These are phyloP conservation scores for Pachyramphus minor DNA, from an alignment of 2,113 vertebrate species.

Conservation along the genomic window DNA sequence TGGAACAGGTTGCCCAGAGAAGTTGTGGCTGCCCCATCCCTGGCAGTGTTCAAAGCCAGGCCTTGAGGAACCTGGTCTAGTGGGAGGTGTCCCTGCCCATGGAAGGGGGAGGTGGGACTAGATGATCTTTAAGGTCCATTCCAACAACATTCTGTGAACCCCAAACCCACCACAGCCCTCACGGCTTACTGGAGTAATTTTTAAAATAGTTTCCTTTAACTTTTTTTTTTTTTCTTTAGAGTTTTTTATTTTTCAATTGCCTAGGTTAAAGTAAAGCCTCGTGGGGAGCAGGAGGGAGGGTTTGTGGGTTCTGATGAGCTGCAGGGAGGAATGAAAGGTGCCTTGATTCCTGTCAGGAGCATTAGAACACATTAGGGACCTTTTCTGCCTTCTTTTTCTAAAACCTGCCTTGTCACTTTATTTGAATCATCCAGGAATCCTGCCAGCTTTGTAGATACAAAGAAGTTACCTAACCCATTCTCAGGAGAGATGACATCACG, in stretches of 20 bases:
- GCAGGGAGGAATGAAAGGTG: not conserved
- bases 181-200: not conserved
- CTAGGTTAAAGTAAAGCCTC: not conserved
- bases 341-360: not conserved
- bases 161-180: not conserved
- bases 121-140: not conserved
- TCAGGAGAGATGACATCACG: not conserved
- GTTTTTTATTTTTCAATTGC: not conserved
- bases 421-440: not conserved
- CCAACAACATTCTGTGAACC: not conserved
- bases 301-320: too few relatives aligned
- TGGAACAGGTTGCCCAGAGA: not conserved
- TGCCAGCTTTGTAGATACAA: not conserved
- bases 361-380: not conserved
- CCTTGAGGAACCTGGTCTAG: not conserved
- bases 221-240: not conserved
- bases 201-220: not conserved
- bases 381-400: not conserved
- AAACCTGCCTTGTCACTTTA: not conserved
- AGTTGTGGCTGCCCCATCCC: not conserved
- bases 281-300: fast-evolving
- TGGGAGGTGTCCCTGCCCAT: not conserved
- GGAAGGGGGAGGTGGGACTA: not conserved
- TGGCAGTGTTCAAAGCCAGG: not conserved
- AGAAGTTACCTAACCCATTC: not conserved